Evolutionary conservation across 1,140 invertebrate species (phyloP), one percentile per base, ranked within the genome.

Genomic region (Reticulitermes speratus): DNA sequence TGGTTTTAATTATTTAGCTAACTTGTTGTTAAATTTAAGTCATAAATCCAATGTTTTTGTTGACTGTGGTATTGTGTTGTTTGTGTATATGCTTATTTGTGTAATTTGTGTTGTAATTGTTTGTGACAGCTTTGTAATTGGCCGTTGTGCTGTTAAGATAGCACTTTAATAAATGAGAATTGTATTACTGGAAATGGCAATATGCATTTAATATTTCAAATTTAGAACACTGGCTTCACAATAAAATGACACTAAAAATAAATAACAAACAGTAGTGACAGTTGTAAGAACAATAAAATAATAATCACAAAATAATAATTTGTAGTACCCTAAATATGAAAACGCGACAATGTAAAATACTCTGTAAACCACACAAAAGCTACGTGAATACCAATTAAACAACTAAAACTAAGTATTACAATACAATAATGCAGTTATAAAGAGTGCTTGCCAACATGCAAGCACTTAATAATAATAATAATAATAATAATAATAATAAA

Each of bases 211-310:
- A 9, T 30, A 38, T 75, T 75, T 30, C n/a, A n/a, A 75, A 75
- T 75, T 75, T 75, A 75, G 65, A 75, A 75, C n/a, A 25, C 3
- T 75, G n/a, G 65, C 65, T 75, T 75, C 65, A 75, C 65, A 75
- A 6, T 75, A 75, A n/a, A 30, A 75, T 16, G 5, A 75, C 25
- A 30, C 5, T 75, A 75, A 30, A 14, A 75, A 75, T n/a, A 8
- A 30, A 11, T 75, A 75, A n/a, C 9, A n/a, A 75, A 11, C 25
- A n/a, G n/a, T 11, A 75, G 65, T 25, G 25, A 75, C n/a, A 75
- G 25, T 14, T 75, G 8, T 11, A 9, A 25, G 6, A n/a, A 2
- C n/a, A n/a, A 75, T 75, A 19, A 19, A n/a, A 75, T 75, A 11
- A 30, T 30, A 30, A 30, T 75, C 14, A 19, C 55, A 23, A 23